A percentile compares a stretch with the other conserved stretches of the same genome.
Conservation (phyloP, 2,797 vertebrate genomes). For the Mus minutoides region DNA sequence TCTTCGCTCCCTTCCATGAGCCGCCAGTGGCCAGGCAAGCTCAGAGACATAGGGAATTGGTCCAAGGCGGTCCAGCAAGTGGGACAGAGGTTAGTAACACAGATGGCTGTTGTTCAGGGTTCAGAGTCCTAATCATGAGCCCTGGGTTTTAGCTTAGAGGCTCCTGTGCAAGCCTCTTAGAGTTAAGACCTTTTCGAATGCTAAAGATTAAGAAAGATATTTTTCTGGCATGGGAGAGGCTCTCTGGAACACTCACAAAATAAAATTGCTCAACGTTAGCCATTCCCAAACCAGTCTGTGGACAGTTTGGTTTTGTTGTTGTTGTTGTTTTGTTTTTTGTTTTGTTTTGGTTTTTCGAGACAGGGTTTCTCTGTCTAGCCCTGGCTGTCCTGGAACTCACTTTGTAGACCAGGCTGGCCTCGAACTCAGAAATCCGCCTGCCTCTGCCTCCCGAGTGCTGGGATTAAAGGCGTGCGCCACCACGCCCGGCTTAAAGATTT, state of each 20-base stretch:
- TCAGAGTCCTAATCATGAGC: neutral
- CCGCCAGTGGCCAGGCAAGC: neutral
- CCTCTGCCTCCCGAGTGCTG: no score
- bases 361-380: no score
- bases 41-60: neutral
- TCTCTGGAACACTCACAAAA: neutral
- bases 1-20: no score
- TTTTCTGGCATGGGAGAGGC: neutral
- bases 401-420: no score
- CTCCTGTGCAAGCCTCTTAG: neutral
- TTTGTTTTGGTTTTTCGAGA: no score
- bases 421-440: no score
- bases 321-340: no score
- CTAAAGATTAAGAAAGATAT: neutral
- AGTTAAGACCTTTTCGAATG: neutral
- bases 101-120: neutral
- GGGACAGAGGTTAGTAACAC: neutral
- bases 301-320: no score
- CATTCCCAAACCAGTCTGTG: neutral
- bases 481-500: no score
- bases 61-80: neutral
- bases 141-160: neutral
- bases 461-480: no score
- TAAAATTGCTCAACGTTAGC: neutral
- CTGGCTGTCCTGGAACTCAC: no score